Base-by-base conservation (phyloP, 2,113 vertebrate genomes). In the Sinocyclocheilus maitianheensis region DNA sequence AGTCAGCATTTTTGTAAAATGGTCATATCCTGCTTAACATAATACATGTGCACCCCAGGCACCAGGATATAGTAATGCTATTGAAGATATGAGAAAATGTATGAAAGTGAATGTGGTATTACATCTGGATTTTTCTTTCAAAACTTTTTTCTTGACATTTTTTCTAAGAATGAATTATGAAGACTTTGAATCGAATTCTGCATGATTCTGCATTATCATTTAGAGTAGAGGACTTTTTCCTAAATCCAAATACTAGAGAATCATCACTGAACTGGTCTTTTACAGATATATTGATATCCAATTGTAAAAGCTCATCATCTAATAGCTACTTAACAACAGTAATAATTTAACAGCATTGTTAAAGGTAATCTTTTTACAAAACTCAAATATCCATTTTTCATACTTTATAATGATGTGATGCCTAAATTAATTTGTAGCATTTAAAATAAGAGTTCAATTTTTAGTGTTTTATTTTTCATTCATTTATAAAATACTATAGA, bases 31-130 rank as follows among this genome's bases (percentile, higher is more conserved):
- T 26, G 62, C 1, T 4, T 81, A 80, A 18, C 79, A 81, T 62
- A 78, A 60, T 48, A 30, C 34, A 63, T 24, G 34, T 67, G 79
- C 37, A 81, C 62, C 43, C 60, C 7, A 48, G 79, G 79, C 62
- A 18, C 58, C 34, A 30, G 34, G 6, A 80, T 63, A 40, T 43
- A 58, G 53, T 79, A 80, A 80, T 43, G 22, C 37, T 24, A 80
- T 63, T 43, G 34, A 40, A 51, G 53, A 78, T 37, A 80, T 22
- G 34, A 63, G 55, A 62, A 80, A 13, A 58, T 80, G 18, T 60
- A 34, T 78, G n/a, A 58, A 79, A 62, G 30, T 62, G 55, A 62
- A 62, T 79, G 76, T 37, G 76, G 46, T 43, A 79, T 79, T 62
- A 62, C 55, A 79, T 62, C 30, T 14, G 30, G 12, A 80, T 80